Base-by-base conservation (phyloP, 2,888 invertebrate species). In the Amphipoea oculea region DNA sequence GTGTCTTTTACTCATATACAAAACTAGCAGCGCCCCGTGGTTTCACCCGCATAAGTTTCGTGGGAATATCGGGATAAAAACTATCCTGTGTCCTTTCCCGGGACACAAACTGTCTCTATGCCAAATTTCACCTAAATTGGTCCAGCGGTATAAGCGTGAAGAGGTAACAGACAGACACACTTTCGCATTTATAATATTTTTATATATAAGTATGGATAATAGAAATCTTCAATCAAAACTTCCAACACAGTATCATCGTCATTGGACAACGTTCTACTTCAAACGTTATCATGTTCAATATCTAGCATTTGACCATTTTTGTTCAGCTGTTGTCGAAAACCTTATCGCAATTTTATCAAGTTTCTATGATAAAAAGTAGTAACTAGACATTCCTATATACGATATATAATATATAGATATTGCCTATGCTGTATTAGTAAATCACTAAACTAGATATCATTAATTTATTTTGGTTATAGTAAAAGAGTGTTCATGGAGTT, bases 301-400 rank as follows among this genome's bases (percentile, higher is more conserved):
- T 82, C 86, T 80, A 82, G 83, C 84, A 81, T 88, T 89, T 74
- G 76, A 79, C 76, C 73, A 83, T 78, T 85, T 78, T 75, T 36
- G 76, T 76, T 76, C 68, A 78, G 70, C 66, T 71, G 67, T 82
- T 74, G 75, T 83, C 79, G 79, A 83, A 82, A 79, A 80, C 72
- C 3, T 82, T 90, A 90, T 89, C 87, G 78, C 74, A 57, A 54
- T 86, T 76, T 89, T 91, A 91, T 92, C 91, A 75, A 86, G 85
- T 86, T 81, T 83, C 89, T 90, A 89, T 85, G 91, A 91, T 91
- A 91, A 86, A 73, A 76, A 76, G 63, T 79, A 70, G 81, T 86
- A 51, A 77, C 82, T 82, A 84, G 83, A 79, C 20, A 86, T 89
- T 87, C 85, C 75, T 87, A 89, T 85, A 86, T 88, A 76, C 63